Evolutionary conservation across 2,888 invertebrate species (phyloP), one percentile per base, ranked within the genome.

Genomic region (Drosophila hamatofila): DNA sequence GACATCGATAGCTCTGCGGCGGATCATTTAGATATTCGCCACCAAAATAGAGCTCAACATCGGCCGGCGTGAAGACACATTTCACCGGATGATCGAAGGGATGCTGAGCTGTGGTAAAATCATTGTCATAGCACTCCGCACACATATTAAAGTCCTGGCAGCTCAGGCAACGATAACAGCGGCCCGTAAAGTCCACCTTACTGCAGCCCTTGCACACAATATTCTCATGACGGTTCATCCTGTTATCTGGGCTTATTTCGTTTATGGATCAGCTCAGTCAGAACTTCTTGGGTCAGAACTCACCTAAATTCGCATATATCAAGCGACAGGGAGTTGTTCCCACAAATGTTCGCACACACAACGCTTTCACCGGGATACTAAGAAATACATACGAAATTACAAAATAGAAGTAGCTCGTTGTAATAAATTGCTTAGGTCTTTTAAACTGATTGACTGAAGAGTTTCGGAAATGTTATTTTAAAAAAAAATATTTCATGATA

Each of bases 1-100:
- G 86, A 46, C 86, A 86, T 7, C 86, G 72, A 30, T 88, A 86
- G 58, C 88, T 86, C 57, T 86, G 86, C 35, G 86, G 86, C 33
- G 83, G 82, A 71, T 87, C 83, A 16, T 79, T 87, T 0, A 88
- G 58, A 51, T 87, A 83, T 48, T 86, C 88, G 7, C 85, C 86
- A 8, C 69, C 85, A 54, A 86, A 86, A 30, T 82, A 86, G 0
- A 88, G 39, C 35, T 86, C 86, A 9, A 85, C 59, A 39, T 88
- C 85, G 6, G 75, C 58, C 2, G 63, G 62, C 27, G 85, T 88
- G 11, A 56, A 58, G 12, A 86, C 54, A 48, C 88, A 86, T 55
- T 81, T 82, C 1, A 86, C 77, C 21, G 86, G 86, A 75, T 86
- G 86, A 71, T 86, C 86, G 49, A 83, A 86, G 7, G 25, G 77